Percentiles rank a stretch among this genome's conserved stretches.
Evolutionary conservation across 1,140 invertebrate genomes (phyloP).

Genomic region (Pectinophora gossypiella): DNA sequence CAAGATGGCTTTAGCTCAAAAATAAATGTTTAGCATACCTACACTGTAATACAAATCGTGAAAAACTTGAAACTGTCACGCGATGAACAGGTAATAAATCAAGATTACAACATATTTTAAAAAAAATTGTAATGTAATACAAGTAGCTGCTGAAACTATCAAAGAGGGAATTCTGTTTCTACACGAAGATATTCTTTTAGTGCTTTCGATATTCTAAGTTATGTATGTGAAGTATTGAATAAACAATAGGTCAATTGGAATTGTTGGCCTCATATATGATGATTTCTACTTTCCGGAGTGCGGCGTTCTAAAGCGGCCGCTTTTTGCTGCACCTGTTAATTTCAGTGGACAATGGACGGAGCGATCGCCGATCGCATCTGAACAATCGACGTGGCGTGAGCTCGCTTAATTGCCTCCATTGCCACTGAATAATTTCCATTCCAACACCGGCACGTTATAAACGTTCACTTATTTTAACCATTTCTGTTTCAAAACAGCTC

Average conservation of each 20-base stretch:
- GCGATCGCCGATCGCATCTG: slow-evolving; percentile 33
- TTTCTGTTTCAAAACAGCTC: slow-evolving; percentile 14
- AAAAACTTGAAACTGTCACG: neutral
- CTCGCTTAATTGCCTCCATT: slow-evolving; percentile 54
- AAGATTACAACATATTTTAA: neutral
- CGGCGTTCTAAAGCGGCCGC: slow-evolving; percentile 9
- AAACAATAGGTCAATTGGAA: neutral
- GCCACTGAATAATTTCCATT: slow-evolving; percentile 41
- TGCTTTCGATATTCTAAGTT: neutral
- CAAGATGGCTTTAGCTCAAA: slow-evolving; percentile 1
- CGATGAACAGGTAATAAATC: neutral
- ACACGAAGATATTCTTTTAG: too few species aligned
- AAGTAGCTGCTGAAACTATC: too few species aligned
- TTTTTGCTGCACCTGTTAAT: slow-evolving; percentile 54
- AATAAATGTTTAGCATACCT: slow-evolving; percentile 1
- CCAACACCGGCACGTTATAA: slow-evolving; percentile 17
- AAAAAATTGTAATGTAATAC: too few species aligned
- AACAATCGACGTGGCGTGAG: slow-evolving; percentile 45
- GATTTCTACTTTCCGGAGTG: neutral
- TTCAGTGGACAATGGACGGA: slow-evolving; percentile 46
- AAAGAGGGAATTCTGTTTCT: too few species aligned
- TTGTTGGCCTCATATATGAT: neutral
- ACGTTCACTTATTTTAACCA: slow-evolving; percentile 16
- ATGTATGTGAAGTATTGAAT: neutral
- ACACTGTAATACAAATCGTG: neutral